Conservation (phyloP, 2,888 invertebrate species). For the Odontocerum albicorne region DNA sequence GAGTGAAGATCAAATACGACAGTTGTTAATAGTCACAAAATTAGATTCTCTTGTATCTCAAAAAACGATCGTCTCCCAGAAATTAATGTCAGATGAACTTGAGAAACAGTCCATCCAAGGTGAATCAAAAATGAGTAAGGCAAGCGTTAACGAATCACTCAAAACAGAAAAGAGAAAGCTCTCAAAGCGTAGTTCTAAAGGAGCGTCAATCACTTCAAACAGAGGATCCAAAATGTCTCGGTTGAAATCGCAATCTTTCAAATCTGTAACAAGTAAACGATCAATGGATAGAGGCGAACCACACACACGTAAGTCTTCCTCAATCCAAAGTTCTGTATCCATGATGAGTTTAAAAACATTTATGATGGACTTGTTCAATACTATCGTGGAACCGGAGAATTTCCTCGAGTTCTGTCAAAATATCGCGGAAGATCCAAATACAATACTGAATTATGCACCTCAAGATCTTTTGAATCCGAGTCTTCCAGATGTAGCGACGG, state of each 20-base stretch:
- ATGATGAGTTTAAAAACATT: background rate
- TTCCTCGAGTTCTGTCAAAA: constrained; percentile 39
- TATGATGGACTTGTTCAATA: constrained; percentile 37
- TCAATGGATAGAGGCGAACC: background rate
- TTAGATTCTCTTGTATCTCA: too few relatives aligned
- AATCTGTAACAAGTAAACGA: background rate
- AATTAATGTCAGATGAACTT: too few relatives aligned
- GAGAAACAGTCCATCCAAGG: too few relatives aligned
- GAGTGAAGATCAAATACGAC: background rate
- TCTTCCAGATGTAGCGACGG: constrained; percentile 38
- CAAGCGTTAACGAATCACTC: background rate
- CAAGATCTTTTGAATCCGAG: constrained; percentile 43
- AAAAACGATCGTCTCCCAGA: too few relatives aligned
- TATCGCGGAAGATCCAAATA: constrained; percentile 39
- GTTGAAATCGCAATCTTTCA: background rate
- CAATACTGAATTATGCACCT: constrained; percentile 49
- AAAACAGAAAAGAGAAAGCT: background rate
- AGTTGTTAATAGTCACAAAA: too few relatives aligned
- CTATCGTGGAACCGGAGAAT: constrained; percentile 44
- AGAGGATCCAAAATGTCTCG: background rate
- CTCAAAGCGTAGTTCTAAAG: too few relatives aligned
- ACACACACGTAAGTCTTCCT: too few relatives aligned
- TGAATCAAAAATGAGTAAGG: background rate
- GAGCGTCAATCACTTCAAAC: too few relatives aligned
- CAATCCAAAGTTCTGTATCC: too few relatives aligned